Percentiles rank a stretch among this genome's conserved stretches.
Conservation (phyloP, 1,140 invertebrate species). For the Diachasmimorpha longicaudata region DNA sequence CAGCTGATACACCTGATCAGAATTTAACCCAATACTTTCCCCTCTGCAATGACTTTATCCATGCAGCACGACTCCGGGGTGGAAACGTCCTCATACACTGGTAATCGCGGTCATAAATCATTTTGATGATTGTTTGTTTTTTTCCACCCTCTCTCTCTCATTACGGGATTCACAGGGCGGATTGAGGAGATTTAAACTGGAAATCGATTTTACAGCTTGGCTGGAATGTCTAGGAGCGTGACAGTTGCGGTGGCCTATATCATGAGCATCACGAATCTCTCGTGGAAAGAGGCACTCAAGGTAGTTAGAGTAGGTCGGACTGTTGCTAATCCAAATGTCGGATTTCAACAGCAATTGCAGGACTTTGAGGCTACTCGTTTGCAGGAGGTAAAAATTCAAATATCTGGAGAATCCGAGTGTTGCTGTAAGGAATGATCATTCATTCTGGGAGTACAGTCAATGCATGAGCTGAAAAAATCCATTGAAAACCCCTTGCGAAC, state of each 20-base stretch:
- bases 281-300: slow-evolving; percentile 92
- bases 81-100: slow-evolving; percentile 96
- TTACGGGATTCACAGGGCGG: no score
- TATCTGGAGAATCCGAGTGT: no score
- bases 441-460: no score
- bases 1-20: slow-evolving; percentile 90
- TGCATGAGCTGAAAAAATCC: no score
- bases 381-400: slow-evolving; percentile 69
- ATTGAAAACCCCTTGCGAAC: no score
- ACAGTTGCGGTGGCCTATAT: slow-evolving; percentile 94
- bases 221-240: slow-evolving; percentile 95
- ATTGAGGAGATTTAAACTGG: neutral
- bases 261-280: slow-evolving; percentile 91
- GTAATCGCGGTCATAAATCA: slow-evolving; percentile 59
- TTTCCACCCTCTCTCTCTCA: neutral
- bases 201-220: slow-evolving; percentile 69
- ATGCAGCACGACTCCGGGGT: slow-evolving; percentile 83
- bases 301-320: slow-evolving; percentile 88
- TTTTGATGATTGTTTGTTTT: neutral
- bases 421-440: no score
- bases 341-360: slow-evolving; percentile 92
- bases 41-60: slow-evolving; percentile 95
- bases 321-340: slow-evolving; percentile 93
- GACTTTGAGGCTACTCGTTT: slow-evolving; percentile 87
- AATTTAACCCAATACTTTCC: slow-evolving; percentile 93